Base-by-base conservation (phyloP, 2,888 invertebrate species). In the Epirrita christyi region DNA sequence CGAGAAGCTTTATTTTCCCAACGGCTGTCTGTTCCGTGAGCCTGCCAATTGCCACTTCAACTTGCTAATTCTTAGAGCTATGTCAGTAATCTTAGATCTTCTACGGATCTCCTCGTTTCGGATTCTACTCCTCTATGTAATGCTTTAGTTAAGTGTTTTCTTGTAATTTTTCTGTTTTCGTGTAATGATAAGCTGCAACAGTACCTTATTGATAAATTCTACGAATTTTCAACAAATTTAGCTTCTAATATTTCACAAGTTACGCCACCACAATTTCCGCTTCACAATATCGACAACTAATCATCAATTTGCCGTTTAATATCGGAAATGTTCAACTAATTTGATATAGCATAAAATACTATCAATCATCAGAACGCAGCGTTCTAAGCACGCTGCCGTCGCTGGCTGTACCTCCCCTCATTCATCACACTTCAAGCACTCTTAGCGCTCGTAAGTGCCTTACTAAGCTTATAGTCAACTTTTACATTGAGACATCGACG, bases 371-470 rank as follows among this genome's bases (percentile, higher is more conserved):
- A 66, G 71, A 71, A 73, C 71, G 80, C 81, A 76, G 64, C 78
- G 85, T 83, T 82, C 81, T 47, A 28, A 51, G 51, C 83, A 81
- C 72, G 71, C 72, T 76, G 75, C 68, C 75, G 79, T 76, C 73
- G 64, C 66, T 70, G 67, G 68, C 66, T 66, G 46, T 56, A 62
- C 69, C 69, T 70, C 69, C 76, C 71, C 83, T 83, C 87, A 84
- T 89, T 85, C 87, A 89, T 90, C 91, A 90, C 85, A 87, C 85
- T 88, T 86, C 84, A 83, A 88, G 76, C 80, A 79, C 79, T 62
- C 58, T 64, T 53, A 62, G 59, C 55, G 48, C 61, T 81, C 78
- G 78, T 85, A 88, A 90, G 89, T 88, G 86, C 87, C 85, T 80
- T 78, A 79, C 56, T 56, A 55, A 61, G 55, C 54, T 61, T 15